Conservation (phyloP, 2,113 vertebrate species). For the Prinia subflava region DNA sequence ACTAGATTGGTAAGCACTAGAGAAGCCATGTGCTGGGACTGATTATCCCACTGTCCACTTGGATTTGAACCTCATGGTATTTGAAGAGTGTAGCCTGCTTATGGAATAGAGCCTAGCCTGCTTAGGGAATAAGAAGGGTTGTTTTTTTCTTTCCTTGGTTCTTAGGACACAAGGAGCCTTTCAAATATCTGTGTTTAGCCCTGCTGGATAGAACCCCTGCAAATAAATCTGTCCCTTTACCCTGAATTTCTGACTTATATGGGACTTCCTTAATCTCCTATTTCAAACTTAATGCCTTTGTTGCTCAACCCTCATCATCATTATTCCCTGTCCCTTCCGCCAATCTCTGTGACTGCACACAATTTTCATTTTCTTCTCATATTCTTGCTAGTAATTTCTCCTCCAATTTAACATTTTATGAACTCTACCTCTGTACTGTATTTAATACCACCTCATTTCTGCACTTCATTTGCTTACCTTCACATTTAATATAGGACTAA, state of each 20-base stretch:
- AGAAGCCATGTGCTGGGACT: neutral
- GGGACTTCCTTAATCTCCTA: neutral
- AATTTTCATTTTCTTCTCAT: neutral
- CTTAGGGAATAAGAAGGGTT: neutral
- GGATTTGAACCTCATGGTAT: neutral
- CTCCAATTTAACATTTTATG: fast-evolving
- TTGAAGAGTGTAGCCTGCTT: neutral
- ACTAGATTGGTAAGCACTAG: neutral
- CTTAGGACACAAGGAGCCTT: neutral
- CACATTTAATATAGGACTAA: neutral
- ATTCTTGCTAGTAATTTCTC: neutral
- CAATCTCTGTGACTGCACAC: neutral
- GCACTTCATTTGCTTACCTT: neutral
- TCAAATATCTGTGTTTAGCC: neutral
- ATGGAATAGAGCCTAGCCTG: neutral
- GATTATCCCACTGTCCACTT: neutral
- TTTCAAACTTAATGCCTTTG: neutral
- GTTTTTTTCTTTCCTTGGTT: neutral
- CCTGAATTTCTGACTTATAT: neutral
- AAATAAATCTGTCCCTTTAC: neutral
- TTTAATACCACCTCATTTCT: neutral
- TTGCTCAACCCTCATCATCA: neutral
- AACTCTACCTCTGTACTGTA: neutral
- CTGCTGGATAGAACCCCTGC: neutral
- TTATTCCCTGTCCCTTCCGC: neutral